Evolutionary conservation across 2,113 vertebrate genomes (phyloP).

Genomic region (Rhabdomys dilectus): DNA sequence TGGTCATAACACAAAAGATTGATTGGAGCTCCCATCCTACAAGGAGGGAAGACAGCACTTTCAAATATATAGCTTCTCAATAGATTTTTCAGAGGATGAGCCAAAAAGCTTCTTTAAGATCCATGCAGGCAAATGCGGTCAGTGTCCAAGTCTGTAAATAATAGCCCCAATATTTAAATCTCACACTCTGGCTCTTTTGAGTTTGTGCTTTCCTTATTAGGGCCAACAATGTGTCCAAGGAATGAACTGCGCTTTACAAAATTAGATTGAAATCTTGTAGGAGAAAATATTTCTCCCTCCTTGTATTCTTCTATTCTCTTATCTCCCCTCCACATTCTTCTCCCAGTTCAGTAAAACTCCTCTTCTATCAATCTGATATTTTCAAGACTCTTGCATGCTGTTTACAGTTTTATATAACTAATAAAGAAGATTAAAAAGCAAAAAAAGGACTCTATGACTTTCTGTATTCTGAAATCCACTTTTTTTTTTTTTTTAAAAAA

Average conservation of each 20-base stretch:
- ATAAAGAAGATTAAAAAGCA: slow-evolving; percentile 83
- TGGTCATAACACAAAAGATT: slow-evolving; percentile 86
- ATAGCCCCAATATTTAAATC: slow-evolving; percentile 11
- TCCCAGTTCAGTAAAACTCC: slow-evolving; percentile 74
- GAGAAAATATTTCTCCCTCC: slow-evolving; percentile 3
- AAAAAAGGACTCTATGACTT: slow-evolving; percentile 78
- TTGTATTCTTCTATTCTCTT: slow-evolving; percentile 74
- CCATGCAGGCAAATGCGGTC: slow-evolving; percentile 69
- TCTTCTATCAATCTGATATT: slow-evolving; percentile 82
- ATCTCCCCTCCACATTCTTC: slow-evolving; percentile 17
- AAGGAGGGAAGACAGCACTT: slow-evolving; percentile 80
- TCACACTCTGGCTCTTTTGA: background rate
- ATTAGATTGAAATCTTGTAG: slow-evolving; percentile 55
- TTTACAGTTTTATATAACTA: slow-evolving; percentile 83
- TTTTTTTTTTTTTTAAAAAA: no score
- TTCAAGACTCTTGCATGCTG: slow-evolving; percentile 81
- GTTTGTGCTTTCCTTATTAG: slow-evolving; percentile 60
- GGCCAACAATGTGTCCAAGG: slow-evolving; percentile 65
- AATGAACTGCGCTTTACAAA: slow-evolving; percentile 55
- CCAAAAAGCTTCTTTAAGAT: slow-evolving; percentile 71
- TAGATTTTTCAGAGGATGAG: slow-evolving; percentile 83
- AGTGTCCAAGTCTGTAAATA: slow-evolving; percentile 79
- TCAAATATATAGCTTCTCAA: slow-evolving; percentile 84
- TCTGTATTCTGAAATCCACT: slow-evolving; percentile 82
- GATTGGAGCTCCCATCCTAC: slow-evolving; percentile 84